Percentiles rank a stretch among this genome's conserved stretches.
Evolutionary conservation across 2,113 vertebrate species (phyloP).

Genomic region (Pheucticus melanocephalus): DNA sequence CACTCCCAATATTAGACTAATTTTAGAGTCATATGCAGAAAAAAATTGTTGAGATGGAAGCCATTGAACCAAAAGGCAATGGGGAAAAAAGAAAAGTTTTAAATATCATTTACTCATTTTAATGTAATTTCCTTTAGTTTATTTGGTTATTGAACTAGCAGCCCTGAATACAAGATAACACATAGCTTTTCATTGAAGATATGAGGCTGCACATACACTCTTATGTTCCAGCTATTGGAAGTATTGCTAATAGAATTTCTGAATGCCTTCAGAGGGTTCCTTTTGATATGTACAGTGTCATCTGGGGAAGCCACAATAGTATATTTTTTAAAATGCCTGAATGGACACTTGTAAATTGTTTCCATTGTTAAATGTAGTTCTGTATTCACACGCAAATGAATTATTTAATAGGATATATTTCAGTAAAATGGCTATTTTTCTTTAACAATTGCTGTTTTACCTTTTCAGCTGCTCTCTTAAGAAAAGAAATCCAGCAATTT

Average conservation of each 20-base stretch:
- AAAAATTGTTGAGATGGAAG: background rate
- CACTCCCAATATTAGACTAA: background rate
- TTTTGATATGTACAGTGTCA: background rate
- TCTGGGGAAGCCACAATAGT: background rate
- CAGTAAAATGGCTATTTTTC: background rate
- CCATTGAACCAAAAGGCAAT: background rate
- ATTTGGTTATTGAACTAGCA: background rate
- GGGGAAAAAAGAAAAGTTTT: background rate
- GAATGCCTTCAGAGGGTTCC: background rate
- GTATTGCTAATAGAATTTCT: slow-evolving; percentile 32
- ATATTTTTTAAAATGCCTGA: background rate
- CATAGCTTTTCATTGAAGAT: background rate
- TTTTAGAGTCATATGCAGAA: background rate
- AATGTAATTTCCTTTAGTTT: slow-evolving; percentile 21
- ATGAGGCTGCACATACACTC: background rate
- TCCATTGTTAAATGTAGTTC: slow-evolving; percentile 1
- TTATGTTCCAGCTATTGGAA: background rate
- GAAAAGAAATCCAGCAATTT: background rate
- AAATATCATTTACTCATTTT: background rate
- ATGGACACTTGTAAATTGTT: slow-evolving; percentile 15
- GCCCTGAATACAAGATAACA: background rate
- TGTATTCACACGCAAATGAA: slow-evolving; percentile 18
- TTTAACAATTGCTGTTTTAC: slow-evolving; percentile 11
- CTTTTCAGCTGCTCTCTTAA: background rate
- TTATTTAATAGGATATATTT: slow-evolving; percentile 20